phyloP scores from a whole-genome alignment of 2,113 vertebrate genomes.

The Passer domesticus region DNA sequence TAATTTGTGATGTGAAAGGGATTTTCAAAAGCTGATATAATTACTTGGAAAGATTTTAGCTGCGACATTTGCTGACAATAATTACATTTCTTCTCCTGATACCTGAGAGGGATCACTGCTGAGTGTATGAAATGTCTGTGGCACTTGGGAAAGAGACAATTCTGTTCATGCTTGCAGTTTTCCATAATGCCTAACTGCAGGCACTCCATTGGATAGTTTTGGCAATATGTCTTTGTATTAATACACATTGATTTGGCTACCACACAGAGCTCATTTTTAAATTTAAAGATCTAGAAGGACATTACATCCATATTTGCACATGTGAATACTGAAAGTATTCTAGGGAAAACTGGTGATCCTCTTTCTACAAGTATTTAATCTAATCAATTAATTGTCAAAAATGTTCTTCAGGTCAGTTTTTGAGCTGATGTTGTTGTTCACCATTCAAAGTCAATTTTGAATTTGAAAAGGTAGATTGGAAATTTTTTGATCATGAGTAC shows the following conservation, averaged over 20 bases:
- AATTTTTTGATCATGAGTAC: background rate
- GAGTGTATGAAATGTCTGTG: background rate
- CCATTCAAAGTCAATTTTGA: background rate
- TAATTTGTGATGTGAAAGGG: background rate
- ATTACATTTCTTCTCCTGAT: background rate
- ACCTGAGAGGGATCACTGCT: background rate
- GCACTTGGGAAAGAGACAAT: background rate
- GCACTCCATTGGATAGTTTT: background rate
- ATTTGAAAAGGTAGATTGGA: background rate
- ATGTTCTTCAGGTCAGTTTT: background rate
- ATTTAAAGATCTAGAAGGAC: background rate
- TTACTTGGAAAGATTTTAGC: background rate
- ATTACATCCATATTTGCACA: background rate
- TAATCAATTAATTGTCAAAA: background rate
- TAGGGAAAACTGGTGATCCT: background rate
- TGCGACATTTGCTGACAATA: background rate
- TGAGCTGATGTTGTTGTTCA: background rate
- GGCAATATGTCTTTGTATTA: background rate
- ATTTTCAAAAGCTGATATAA: background rate
- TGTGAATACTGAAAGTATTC: background rate
- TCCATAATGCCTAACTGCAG: background rate
- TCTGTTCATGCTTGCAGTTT: background rate
- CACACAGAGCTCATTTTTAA: background rate
- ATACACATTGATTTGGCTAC: background rate
- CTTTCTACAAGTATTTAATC: background rate